Conservation (phyloP, 2,113 vertebrate species). For the Rallus limicola region DNA sequence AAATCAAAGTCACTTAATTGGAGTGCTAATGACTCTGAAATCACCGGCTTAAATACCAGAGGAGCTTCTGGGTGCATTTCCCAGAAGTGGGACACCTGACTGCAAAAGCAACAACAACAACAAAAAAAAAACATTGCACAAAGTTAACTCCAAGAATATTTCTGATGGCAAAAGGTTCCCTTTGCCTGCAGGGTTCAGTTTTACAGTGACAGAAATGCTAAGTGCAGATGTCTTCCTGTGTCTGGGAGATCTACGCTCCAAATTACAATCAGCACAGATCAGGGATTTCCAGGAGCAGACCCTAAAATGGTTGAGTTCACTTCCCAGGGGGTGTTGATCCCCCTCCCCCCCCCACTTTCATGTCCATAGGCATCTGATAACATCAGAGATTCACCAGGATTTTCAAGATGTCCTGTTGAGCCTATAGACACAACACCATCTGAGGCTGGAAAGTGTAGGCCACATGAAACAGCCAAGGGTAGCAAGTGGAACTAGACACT, state of each 20-base stretch:
- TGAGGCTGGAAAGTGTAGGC: not conserved
- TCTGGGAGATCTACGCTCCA: no score
- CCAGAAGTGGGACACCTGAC: not conserved
- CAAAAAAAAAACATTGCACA: not conserved
- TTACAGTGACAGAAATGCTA: not conserved
- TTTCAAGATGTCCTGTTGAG: not conserved
- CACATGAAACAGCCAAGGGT: not conserved
- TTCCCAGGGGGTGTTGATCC: not conserved
- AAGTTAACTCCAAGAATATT: not conserved
- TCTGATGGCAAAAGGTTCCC: not conserved
- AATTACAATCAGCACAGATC: not conserved
- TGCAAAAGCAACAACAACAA: rapidly evolving
- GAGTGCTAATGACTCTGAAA: not conserved
- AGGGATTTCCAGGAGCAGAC: not conserved
- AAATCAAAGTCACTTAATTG: not conserved
- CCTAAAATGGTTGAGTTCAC: not conserved
- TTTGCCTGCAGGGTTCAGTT: not conserved
- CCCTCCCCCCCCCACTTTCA: not conserved
- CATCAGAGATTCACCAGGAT: not conserved
- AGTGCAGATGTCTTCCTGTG: not conserved
- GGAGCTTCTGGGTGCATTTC: not conserved
- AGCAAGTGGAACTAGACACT: not conserved
- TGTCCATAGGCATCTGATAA: not conserved
- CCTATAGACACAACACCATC: not conserved
- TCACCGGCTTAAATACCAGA: not conserved